Evolutionary conservation across 1,140 invertebrate species (phyloP).

Genomic region (Drosophila lini): DNA sequence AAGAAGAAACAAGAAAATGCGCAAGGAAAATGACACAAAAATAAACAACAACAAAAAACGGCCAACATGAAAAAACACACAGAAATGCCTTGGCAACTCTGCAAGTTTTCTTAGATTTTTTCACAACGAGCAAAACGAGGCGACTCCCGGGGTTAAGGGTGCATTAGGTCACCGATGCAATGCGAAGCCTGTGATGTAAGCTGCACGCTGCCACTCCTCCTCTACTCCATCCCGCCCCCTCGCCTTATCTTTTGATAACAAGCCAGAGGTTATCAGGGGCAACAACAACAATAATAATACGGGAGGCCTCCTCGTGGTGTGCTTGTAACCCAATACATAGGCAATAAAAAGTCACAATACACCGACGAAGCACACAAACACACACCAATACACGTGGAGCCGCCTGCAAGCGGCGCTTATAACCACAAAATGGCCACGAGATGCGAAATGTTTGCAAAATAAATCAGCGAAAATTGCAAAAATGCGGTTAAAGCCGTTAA

Average conservation of each 20-base stretch:
- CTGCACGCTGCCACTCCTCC: conserved; percentile 22
- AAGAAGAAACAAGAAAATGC: conserved; percentile 32
- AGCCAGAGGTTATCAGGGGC: conserved; percentile 63
- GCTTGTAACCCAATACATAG: conserved; percentile 44
- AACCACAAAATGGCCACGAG: conserved; percentile 70
- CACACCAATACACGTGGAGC: conserved; percentile 57
- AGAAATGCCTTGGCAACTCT: conserved; percentile 27
- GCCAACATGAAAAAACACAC: conserved; percentile 7
- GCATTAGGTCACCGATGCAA: conserved; percentile 49
- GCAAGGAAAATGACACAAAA: conserved; percentile 31
- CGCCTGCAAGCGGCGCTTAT: conserved; percentile 53
- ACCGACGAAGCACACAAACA: conserved; percentile 29
- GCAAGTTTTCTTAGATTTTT: conserved; percentile 22
- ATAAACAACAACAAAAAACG: conserved; percentile 48
- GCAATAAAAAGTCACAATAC: conserved; percentile 1
- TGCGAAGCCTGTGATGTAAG: conserved; percentile 38
- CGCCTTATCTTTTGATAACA: conserved; percentile 31
- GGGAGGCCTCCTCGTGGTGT: conserved; percentile 38
- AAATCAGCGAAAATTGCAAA: conserved; percentile 24
- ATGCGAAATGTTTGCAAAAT: conserved; percentile 42
- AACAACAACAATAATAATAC: conserved; percentile 31
- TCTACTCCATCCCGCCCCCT: background rate
- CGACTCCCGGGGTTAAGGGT: conserved; percentile 35
- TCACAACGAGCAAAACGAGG: conserved; percentile 10
- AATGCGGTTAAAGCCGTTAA: conserved; percentile 44